Evolutionary conservation across 2,113 vertebrate species (phyloP), one percentile per base, ranked within the genome.

Genomic region (Pterocles gutturalis): DNA sequence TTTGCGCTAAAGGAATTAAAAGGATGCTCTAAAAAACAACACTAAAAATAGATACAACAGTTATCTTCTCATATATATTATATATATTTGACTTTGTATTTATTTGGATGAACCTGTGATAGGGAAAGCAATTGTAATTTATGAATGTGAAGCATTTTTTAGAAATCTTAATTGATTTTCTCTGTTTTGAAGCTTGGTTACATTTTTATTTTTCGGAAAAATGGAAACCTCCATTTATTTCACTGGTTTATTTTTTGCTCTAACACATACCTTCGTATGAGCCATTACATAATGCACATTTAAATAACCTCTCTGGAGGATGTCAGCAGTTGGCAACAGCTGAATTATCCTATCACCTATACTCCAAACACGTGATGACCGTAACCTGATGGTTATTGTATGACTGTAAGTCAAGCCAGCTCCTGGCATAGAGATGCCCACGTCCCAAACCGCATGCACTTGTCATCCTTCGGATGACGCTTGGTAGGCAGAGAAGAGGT

Each of bases 391-490:
- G 51, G 36, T 36, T 46, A 10, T 6, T 19, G 22, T 19, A 34
- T 48, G 51, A 43, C 43, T 62, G 11, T 31, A 75, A 38, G 31
- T 46, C 46, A 61, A 55, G 73, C 9, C 45, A 48, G 38, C 36
- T 76, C 26, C 60, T 77, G 31, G 20, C 51, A 16, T 0, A 57
- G 62, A 57, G 31, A 17, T 83, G 22, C 15, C 64, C 4, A 0
- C 0, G 0, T 77, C 49, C 69, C 75, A 76, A 10, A 55, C 24
- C 7, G 0, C 11, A 1, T 21, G 13, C 11, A 2, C 17, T 53
- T 57, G n/a, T 73, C 60, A 49, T 46, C 61, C 58, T 38, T 26
- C 2, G 5, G 36, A 31, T 0, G 1, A 73, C 24, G 15, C 7
- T 26, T 51, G 22, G 31, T 49, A 76, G 75, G 51, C 62, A 83